These are phyloP conservation scores for Melanogrammus aeglefinus DNA, from an alignment of 2,797 vertebrate species.

Conservation along the genomic window DNA sequence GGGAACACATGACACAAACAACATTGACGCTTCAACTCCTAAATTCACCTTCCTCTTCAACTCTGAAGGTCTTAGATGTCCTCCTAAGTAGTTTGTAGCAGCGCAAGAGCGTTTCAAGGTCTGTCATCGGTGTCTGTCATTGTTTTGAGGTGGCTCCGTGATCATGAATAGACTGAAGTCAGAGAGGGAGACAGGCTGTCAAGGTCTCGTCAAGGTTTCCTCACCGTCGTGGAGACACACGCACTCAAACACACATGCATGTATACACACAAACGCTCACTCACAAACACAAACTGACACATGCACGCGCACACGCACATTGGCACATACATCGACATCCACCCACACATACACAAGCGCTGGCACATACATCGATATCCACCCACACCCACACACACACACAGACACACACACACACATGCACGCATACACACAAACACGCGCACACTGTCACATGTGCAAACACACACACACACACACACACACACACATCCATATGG, in stretches of 20 bases:
- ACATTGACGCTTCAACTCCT: neutral
- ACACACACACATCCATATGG: neutral
- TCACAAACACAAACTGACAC: neutral
- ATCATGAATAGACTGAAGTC: neutral
- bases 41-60: neutral
- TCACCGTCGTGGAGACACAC: neutral
- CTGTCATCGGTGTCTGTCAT: neutral
- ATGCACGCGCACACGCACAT: neutral
- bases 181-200: neutral
- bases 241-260: neutral
- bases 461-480: neutral
- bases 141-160: neutral
- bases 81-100: neutral
- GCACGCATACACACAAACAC: too few species aligned
- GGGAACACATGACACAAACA: neutral
- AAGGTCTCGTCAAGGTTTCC: conserved; percentile 1
- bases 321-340: neutral
- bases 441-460: too few species aligned
- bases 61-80: neutral
- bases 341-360: neutral
- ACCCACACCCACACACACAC: too few species aligned
- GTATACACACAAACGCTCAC: neutral
- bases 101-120: neutral
- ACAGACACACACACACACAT: too few species aligned
- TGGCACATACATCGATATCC: too few species aligned